These are phyloP conservation scores for Myotis daubentonii DNA, from an alignment of 2,797 vertebrate genomes.

Conservation along the genomic window DNA sequence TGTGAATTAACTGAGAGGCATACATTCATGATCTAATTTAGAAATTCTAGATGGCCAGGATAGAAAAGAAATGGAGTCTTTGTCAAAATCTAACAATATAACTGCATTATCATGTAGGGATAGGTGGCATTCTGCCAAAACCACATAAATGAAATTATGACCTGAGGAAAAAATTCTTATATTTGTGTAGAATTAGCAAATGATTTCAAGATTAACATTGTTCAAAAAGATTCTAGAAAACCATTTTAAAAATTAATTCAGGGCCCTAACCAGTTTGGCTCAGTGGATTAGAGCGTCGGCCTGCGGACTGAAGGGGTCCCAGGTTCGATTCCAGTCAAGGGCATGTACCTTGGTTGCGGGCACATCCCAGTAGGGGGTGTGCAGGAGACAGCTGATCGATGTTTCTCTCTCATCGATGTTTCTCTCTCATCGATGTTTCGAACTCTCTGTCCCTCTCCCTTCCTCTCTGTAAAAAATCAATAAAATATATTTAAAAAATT, in stretches of 20 bases:
- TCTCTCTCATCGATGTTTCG: no score
- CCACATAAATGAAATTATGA: background rate
- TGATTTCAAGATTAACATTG: conserved; percentile 15
- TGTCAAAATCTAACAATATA: background rate
- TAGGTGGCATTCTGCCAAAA: background rate
- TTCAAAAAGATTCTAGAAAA: background rate
- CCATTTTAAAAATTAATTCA: background rate
- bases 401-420: no score
- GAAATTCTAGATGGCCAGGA: background rate
- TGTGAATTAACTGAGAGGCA: background rate
- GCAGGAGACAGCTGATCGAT: no score
- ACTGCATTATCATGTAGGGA: background rate
- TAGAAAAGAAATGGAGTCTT: background rate
- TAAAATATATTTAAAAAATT: background rate
- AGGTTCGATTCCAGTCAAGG: no score
- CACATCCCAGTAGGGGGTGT: no score
- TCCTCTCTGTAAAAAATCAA: no score
- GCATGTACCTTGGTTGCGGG: no score
- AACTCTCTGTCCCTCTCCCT: no score
- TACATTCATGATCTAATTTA: background rate
- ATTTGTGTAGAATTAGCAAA: conserved; percentile 36
- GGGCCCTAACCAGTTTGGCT: no score
- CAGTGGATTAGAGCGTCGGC: no score
- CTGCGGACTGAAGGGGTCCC: no score
- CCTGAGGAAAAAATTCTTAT: background rate